Evolutionary conservation across 2,888 invertebrate genomes (phyloP).

Genomic region (Chrysodeixis includens): DNA sequence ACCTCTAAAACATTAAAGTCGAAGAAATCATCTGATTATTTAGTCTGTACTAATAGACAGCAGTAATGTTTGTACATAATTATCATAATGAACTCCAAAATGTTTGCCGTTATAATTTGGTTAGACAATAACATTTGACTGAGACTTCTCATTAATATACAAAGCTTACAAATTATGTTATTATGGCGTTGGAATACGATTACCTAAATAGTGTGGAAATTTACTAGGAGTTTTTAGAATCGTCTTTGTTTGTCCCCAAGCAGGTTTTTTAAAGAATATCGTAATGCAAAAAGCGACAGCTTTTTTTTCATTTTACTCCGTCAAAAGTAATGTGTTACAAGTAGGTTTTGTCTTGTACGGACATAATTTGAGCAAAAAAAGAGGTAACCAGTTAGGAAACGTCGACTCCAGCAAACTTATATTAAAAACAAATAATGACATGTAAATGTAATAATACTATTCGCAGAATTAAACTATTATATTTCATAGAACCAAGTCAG

Average conservation of each 20-base stretch:
- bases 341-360: too few species aligned
- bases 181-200: neutral
- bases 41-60: neutral
- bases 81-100: neutral
- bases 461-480: too few species aligned
- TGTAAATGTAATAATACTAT: too few species aligned
- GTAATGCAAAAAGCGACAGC: too few species aligned
- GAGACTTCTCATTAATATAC: slow-evolving; percentile 1
- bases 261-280: too few species aligned
- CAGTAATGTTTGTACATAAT: neutral
- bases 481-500: too few species aligned
- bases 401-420: too few species aligned
- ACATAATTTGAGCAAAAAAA: too few species aligned
- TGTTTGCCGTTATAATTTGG: neutral
- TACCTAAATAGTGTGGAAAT: neutral
- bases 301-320: too few species aligned
- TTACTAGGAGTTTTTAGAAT: neutral
- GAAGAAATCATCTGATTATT: neutral
- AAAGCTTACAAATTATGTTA: neutral
- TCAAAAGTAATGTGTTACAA: too few species aligned
- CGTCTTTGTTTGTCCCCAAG: neutral
- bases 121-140: slow-evolving; percentile 3
- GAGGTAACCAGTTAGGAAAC: too few species aligned
- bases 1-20: neutral
- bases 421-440: too few species aligned